These are phyloP conservation scores for Caenorhabditis doughertyi DNA, from an alignment of 2,888 invertebrate genomes.

Conservation along the genomic window DNA sequence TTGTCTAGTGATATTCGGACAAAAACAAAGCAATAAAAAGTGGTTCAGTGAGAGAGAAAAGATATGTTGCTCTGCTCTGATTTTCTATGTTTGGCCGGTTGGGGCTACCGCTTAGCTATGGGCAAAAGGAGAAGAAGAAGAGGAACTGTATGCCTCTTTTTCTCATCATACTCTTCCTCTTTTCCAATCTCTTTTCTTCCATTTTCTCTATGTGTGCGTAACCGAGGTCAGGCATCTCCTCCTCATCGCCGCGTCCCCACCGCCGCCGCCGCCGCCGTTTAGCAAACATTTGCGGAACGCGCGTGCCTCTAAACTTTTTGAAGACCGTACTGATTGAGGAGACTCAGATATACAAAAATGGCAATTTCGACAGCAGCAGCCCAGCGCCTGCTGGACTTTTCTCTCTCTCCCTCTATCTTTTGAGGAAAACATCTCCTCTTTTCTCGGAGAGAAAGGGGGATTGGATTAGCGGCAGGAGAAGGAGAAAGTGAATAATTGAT, in stretches of 20 bases:
- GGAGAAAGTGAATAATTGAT: background rate
- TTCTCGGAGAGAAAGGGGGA: background rate
- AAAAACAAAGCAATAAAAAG: background rate
- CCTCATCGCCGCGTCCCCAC: slow-evolving; percentile 4
- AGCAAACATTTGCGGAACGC: slow-evolving; percentile 66
- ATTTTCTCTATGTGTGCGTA: slow-evolving; percentile 36
- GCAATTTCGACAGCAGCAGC: slow-evolving; percentile 44
- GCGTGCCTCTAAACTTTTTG: slow-evolving; percentile 35
- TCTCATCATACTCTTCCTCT: background rate
- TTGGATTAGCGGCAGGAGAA: background rate
- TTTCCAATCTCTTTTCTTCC: background rate
- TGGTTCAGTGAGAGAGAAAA: background rate
- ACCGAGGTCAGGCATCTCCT: slow-evolving; percentile 53
- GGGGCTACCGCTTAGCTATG: slow-evolving; percentile 25
- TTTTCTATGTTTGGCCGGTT: slow-evolving; percentile 34
- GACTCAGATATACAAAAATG: slow-evolving; percentile 42
- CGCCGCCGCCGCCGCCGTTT: slow-evolving; percentile 56
- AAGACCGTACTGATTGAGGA: slow-evolving; percentile 37
- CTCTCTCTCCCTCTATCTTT: background rate
- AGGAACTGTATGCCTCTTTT: slow-evolving; percentile 35
- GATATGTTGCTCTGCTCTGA: background rate
- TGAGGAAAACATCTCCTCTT: slow-evolving; percentile 49
- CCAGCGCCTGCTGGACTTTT: slow-evolving; percentile 4
- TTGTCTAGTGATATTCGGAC: background rate
- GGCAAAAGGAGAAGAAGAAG: slow-evolving; percentile 31